Conservation (phyloP, 2,797 vertebrate species). For the Fratercula arctica region DNA sequence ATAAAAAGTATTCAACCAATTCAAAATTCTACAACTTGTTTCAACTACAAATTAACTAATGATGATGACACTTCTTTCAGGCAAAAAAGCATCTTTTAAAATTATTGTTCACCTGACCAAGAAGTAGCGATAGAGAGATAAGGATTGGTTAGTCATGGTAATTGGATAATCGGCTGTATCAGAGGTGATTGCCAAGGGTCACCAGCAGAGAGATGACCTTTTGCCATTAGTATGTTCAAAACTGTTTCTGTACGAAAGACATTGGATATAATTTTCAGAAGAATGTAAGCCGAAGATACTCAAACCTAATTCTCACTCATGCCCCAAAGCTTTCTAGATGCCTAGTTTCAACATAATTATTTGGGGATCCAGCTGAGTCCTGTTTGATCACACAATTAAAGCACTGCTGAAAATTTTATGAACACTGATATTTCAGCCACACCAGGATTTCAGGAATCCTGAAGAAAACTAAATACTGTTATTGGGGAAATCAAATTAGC, state of each 20-base stretch:
- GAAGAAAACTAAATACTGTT: neutral
- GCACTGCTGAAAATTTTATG: neutral
- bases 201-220: neutral
- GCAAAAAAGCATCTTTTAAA: fast-evolving
- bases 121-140: neutral
- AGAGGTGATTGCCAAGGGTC: neutral
- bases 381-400: constrained; percentile 2
- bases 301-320: neutral
- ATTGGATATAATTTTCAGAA: neutral
- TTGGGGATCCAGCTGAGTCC: neutral
- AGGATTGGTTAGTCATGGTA: neutral
- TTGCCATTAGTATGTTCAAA: neutral
- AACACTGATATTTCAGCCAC: neutral
- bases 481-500: neutral
- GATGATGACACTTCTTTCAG: neutral
- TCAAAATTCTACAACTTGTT: neutral
- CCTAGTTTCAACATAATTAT: neutral
- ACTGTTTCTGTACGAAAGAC: neutral
- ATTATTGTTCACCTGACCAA: neutral
- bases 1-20: neutral
- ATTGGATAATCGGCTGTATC: neutral
- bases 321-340: neutral
- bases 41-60: neutral
- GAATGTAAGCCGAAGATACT: neutral
- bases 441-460: neutral